Conservation (phyloP, 2,888 invertebrate genomes). For the Criorhina ranunculi region DNA sequence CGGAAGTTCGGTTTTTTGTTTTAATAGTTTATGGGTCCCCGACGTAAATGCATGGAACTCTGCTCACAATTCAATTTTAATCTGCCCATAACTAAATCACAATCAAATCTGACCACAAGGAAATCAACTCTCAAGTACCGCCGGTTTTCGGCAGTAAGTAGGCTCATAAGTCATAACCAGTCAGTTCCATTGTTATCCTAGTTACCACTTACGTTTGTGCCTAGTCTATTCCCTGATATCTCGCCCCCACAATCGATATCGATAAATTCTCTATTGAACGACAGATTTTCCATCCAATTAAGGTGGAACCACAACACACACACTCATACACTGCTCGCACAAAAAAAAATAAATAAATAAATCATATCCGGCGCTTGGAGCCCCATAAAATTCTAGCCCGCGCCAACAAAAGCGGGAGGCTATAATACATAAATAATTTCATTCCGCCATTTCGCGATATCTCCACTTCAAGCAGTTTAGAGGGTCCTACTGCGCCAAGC, state of each 20-base stretch:
- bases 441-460: constrained; percentile 51
- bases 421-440: constrained; percentile 71
- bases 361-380: constrained; percentile 70
- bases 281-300: constrained; percentile 71
- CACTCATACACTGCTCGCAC: background rate
- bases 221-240: constrained; percentile 3
- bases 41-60: too few species aligned
- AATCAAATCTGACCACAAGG: too few species aligned
- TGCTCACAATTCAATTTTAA: too few species aligned
- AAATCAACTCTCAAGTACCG: too few species aligned
- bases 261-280: constrained; percentile 55
- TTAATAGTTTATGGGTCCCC: background rate
- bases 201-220: constrained; percentile 4
- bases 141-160: constrained; percentile 4
- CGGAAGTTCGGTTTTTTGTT: background rate
- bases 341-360: constrained; percentile 37
- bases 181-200: constrained; percentile 31
- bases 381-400: constrained; percentile 49
- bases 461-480: constrained; percentile 31
- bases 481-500: constrained; percentile 59
- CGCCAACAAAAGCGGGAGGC: constrained; percentile 67
- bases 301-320: constrained; percentile 41
- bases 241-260: constrained; percentile 47
- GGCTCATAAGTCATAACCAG: constrained; percentile 37
- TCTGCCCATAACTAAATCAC: too few species aligned